phyloP scores from a whole-genome alignment of 2,797 vertebrate species.

The Ptychobarbus kaznakovi region DNA sequence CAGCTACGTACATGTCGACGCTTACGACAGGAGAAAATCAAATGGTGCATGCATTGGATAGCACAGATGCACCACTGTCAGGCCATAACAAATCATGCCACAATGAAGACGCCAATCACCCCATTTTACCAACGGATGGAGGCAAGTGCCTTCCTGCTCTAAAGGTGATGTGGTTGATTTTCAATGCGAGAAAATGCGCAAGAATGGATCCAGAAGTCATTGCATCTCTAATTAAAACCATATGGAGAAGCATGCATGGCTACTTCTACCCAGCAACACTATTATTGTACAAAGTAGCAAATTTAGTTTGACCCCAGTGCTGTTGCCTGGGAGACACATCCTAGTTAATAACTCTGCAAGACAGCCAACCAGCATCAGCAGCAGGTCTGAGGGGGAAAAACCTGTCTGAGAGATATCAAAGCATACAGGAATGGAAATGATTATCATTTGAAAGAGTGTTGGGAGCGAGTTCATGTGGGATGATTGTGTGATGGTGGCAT shows the following conservation, averaged over 20 bases:
- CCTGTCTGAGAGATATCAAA: neutral
- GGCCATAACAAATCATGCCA: conserved; percentile 5
- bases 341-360: conserved; percentile 63
- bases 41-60: neutral
- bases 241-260: neutral
- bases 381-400: conserved; percentile 15
- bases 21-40: neutral
- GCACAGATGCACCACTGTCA: neutral
- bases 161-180: neutral
- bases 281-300: conserved; percentile 49
- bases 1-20: neutral
- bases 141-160: neutral
- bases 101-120: neutral
- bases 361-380: conserved; percentile 30
- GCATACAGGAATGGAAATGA: conserved; percentile 33
- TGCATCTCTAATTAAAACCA: neutral
- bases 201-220: neutral
- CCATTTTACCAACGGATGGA: neutral
- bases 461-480: conserved; percentile 1
- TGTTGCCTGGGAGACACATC: conserved; percentile 69
- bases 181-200: neutral
- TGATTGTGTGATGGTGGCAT: neutral
- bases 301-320: conserved; percentile 64
- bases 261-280: conserved; percentile 36
- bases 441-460: conserved; percentile 43